Conservation (phyloP, 2,113 vertebrate genomes). For the Leucosticte australis region DNA sequence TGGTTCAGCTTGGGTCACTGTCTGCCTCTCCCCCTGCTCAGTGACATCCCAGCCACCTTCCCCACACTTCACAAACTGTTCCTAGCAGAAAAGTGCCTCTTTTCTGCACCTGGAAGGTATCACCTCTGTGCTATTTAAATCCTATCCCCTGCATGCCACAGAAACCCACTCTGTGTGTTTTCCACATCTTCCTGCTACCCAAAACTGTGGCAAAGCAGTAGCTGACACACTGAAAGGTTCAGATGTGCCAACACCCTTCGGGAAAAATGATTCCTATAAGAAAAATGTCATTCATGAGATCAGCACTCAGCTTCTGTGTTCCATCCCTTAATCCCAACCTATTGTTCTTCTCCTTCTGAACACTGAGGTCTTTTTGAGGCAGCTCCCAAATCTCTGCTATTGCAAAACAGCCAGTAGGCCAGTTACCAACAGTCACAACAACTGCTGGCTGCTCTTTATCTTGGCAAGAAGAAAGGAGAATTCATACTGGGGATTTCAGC, state of each 20-base stretch:
- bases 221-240: conserved; percentile 39
- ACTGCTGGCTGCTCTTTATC: conserved; percentile 61
- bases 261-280: conserved; percentile 26
- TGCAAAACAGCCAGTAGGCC: conserved; percentile 58
- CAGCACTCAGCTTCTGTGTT: conserved; percentile 28
- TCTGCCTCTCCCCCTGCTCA: background rate
- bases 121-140: background rate
- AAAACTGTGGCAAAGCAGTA: background rate
- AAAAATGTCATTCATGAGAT: conserved; percentile 28
- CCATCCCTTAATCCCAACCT: conserved; percentile 48
- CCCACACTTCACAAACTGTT: background rate
- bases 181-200: background rate
- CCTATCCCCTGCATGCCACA: background rate
- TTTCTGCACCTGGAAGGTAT: background rate
- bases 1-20: background rate
- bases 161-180: background rate
- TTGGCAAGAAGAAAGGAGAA: conserved; percentile 49
- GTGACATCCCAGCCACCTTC: background rate
- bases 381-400: conserved; percentile 51
- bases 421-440: conserved; percentile 53
- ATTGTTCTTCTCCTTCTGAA: conserved; percentile 51
- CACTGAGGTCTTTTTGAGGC: conserved; percentile 48
- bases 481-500: conserved; percentile 42
- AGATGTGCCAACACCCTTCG: background rate
- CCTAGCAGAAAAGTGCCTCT: background rate